phyloP scores from a whole-genome alignment of 2,113 vertebrate genomes.

The Dicrurus megarhynchus region DNA sequence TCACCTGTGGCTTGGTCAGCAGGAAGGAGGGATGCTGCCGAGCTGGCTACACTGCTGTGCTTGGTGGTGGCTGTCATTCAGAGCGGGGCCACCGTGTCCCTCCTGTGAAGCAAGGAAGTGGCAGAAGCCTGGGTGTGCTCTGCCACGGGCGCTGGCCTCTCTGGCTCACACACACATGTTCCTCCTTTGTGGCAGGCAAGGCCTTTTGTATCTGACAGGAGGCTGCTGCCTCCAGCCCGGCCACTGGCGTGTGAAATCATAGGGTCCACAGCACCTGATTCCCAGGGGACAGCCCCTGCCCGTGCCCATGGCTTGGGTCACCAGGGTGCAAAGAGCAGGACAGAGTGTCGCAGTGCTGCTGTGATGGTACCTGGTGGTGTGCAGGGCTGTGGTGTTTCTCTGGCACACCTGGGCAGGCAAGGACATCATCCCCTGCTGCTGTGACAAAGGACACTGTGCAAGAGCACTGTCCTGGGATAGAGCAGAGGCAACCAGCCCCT shows the following conservation, averaged over 20 bases:
- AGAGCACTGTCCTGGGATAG: neutral
- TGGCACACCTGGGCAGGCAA: neutral
- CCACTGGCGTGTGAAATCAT: neutral
- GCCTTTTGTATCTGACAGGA: neutral
- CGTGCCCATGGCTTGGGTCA: neutral
- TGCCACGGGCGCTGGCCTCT: rapidly evolving
- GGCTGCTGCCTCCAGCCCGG: neutral
- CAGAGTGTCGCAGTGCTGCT: neutral
- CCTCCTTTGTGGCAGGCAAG: neutral
- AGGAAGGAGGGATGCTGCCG: neutral
- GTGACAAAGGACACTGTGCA: neutral
- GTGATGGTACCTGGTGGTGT: neutral
- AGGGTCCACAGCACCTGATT: neutral
- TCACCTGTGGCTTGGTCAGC: neutral
- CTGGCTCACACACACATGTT: neutral
- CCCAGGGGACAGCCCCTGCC: neutral
- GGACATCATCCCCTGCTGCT: neutral
- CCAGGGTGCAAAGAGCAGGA: neutral
- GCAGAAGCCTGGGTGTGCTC: neutral
- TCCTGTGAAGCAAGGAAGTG: neutral
- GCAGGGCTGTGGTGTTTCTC: neutral
- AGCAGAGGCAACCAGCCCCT: neutral
- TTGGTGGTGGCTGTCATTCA: neutral
- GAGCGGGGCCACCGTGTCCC: rapidly evolving
- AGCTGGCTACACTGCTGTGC: neutral